phyloP scores from a whole-genome alignment of 2,113 vertebrate species.

The Erinaceus europaeus region DNA sequence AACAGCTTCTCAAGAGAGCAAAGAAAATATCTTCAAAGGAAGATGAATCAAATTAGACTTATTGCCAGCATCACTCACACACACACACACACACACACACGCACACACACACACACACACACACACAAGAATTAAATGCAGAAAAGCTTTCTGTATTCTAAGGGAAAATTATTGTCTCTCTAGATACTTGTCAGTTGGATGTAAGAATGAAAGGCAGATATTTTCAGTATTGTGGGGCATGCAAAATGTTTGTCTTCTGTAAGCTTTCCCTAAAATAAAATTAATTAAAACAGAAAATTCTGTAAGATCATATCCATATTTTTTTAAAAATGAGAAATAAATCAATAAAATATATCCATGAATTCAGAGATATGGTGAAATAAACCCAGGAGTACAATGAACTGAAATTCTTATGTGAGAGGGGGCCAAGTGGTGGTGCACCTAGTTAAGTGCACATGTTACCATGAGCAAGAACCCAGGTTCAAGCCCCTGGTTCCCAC shows the following conservation, averaged over 20 bases:
- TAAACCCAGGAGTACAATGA: neutral
- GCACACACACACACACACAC: too few species aligned
- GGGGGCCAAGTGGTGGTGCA: too few species aligned
- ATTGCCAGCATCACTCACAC: neutral
- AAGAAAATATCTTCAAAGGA: neutral
- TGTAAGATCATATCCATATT: neutral
- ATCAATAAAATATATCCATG: neutral
- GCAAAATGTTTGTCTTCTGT: neutral
- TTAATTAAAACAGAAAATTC: neutral
- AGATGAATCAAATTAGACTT: neutral
- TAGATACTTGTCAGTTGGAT: neutral
- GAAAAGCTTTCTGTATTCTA: neutral
- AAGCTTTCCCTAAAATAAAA: neutral
- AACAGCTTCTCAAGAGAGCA: neutral
- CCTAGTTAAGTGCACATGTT: too few species aligned
- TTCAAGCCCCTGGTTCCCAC: too few species aligned
- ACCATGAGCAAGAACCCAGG: too few species aligned
- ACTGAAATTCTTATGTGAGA: neutral
- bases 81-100: too few species aligned
- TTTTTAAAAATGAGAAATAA: neutral
- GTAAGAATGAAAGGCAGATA: neutral
- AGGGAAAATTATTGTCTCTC: neutral
- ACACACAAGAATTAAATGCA: neutral
- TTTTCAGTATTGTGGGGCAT: neutral
- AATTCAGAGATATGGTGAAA: neutral